Conservation (phyloP, 92 coral and sea anemone species). For the Bergia puertoricense region DNA sequence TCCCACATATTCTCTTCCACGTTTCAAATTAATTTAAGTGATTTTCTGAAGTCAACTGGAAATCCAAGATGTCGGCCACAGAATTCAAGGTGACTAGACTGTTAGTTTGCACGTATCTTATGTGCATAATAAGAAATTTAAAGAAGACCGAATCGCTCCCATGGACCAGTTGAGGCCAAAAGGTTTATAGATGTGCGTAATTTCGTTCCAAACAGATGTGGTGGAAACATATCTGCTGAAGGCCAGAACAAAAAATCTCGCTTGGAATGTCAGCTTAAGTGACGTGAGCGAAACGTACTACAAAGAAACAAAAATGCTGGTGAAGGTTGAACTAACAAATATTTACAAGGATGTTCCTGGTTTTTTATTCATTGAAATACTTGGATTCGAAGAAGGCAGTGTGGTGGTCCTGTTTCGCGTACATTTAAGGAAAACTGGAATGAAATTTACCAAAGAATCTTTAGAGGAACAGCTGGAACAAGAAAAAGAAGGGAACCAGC, state of each 20-base stretch:
- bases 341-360: not conserved
- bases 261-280: not conserved
- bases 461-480: not conserved
- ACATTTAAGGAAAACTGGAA: not conserved
- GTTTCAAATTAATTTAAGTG: too few species aligned
- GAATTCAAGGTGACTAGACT: too few species aligned
- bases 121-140: too few species aligned
- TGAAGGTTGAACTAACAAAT: not conserved
- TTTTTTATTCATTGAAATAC: not conserved
- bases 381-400: not conserved
- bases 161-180: too few species aligned
- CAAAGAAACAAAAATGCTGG: not conserved
- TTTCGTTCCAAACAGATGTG: too few species aligned
- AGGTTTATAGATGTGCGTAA: too few species aligned
- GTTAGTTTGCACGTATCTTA: too few species aligned
- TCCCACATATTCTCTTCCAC: too few species aligned
- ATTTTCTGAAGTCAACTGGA: too few species aligned
- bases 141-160: too few species aligned
- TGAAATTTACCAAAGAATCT: not conserved
- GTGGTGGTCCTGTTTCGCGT: not conserved
- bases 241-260: not conserved
- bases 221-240: not conserved
- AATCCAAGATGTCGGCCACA: too few species aligned
- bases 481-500: not conserved
- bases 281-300: not conserved